Base-by-base conservation (phyloP, 2,113 vertebrate species). In the Columba livia region DNA sequence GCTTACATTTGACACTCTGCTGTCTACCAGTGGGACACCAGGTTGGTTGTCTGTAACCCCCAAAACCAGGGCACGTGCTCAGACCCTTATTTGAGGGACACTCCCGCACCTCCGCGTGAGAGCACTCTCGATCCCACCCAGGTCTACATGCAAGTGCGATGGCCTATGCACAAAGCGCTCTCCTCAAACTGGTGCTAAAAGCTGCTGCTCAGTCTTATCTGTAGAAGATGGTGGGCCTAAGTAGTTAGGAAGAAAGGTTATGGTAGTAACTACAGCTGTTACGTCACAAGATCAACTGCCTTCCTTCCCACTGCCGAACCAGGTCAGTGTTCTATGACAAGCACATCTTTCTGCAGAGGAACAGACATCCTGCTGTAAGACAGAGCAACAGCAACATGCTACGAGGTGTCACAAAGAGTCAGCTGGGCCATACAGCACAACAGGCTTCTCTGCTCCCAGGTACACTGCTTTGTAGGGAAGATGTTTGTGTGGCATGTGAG, bases 51-150 rank as follows among this genome's bases (percentile, higher is more conserved):
- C 66, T 72, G 42, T 36, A 66, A 32, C 10, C 12, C 44, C 29
- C 0, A 0, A 26, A 28, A 10, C 60, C 56, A 70, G 26, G 32
- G 11, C 23, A 38, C 0, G 0, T 36, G 34, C 36, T 42, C 67
- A 62, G 53, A 61, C 31, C 40, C 26, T n/a, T 72, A 50, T 36
- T 7, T 67, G 54, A 67, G 15, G 40, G 40, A 8, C 34, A 54
- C 4, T 28, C n/a, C 3, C 7, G 8, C 58, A 84, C 12, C n/a
- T 60, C 23, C 60, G 72, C 1, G 0, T n/a, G 40, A 58, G 20
- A 81, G 38, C 2, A 8, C 23, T 50, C 31, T 47, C 53, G 54
- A n/a, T 50, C 20, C 15, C 73, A 82, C 24, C 14, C 17, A 54
- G 32, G 15, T 20, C 28, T 54, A 62, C 40, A 26, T 12, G 29